These are phyloP conservation scores for Lobophora halterata DNA, from an alignment of 2,888 invertebrate species.

Conservation along the genomic window DNA sequence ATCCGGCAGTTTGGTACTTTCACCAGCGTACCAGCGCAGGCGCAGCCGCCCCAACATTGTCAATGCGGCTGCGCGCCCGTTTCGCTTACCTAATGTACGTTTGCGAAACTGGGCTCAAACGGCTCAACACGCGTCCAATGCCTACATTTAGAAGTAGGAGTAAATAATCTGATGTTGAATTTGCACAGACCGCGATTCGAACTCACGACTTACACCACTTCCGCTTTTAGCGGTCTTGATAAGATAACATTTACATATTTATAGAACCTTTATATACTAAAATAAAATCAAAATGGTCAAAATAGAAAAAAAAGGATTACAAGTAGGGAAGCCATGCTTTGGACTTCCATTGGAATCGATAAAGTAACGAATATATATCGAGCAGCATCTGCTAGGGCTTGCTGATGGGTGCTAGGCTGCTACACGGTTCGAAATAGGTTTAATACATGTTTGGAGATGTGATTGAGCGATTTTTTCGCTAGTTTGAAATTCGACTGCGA, in stretches of 20 bases:
- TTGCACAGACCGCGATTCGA: too few relatives aligned
- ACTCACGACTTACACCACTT: too few relatives aligned
- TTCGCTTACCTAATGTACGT: conserved; percentile 70
- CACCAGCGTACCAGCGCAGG: conserved; percentile 55
- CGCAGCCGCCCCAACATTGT: conserved; percentile 57
- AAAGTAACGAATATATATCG: too few relatives aligned
- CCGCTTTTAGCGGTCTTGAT: conserved; percentile 10
- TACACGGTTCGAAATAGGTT: too few relatives aligned
- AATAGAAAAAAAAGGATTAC: neutral
- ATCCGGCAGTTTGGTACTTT: conserved; percentile 60
- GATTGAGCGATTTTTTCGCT: too few relatives aligned
- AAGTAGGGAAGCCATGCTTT: too few relatives aligned
- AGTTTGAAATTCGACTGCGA: too few relatives aligned
- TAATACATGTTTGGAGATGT: too few relatives aligned
- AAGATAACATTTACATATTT: conserved; percentile 10
- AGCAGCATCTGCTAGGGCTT: too few relatives aligned
- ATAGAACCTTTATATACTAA: too few relatives aligned
- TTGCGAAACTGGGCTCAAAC: conserved; percentile 64
- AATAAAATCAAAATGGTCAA: neutral
- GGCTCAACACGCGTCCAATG: conserved; percentile 49
- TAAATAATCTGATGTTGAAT: conserved; percentile 24
- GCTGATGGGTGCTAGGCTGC: too few relatives aligned
- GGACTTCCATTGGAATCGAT: too few relatives aligned
- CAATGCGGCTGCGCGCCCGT: conserved; percentile 59
- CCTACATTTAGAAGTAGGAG: conserved; percentile 44